Percentiles rank a stretch among this genome's conserved stretches.
Conservation (phyloP, 2,113 vertebrate genomes). For the Alaudala cheleensis region DNA sequence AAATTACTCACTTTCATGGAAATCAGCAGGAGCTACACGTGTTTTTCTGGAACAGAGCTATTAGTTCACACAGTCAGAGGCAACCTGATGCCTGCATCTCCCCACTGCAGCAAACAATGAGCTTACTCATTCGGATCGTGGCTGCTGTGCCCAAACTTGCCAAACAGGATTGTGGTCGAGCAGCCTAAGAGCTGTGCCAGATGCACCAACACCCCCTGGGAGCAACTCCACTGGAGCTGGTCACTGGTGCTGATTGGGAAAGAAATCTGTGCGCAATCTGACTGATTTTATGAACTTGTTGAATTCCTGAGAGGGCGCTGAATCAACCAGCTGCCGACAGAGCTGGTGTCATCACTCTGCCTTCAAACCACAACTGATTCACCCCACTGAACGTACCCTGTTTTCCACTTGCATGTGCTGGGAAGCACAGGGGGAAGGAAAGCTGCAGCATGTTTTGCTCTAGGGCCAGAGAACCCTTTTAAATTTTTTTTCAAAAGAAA, state of each 20-base stretch:
- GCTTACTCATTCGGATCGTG: neutral
- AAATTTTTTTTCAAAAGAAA: neutral
- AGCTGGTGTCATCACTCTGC: slow-evolving; percentile 3
- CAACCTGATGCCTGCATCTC: neutral
- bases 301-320: neutral
- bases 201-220: neutral
- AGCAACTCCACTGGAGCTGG: neutral
- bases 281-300: neutral
- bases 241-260: neutral
- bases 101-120: slow-evolving; percentile 23
- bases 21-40: slow-evolving; percentile 6
- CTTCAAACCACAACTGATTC: neutral
- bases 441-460: neutral
- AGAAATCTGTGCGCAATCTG: neutral
- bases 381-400: neutral
- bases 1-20: slow-evolving; percentile 29
- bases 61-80: slow-evolving; percentile 12
- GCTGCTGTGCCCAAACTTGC: neutral
- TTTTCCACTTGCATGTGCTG: neutral
- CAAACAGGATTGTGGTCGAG: neutral
- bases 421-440: neutral
- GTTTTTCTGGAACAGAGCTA: slow-evolving; percentile 13
- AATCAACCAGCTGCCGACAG: slow-evolving; percentile 9
- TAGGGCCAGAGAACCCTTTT: neutral
- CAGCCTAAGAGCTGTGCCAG: neutral